These are phyloP conservation scores for Cariama cristata DNA, from an alignment of 2,113 vertebrate species.

Conservation along the genomic window DNA sequence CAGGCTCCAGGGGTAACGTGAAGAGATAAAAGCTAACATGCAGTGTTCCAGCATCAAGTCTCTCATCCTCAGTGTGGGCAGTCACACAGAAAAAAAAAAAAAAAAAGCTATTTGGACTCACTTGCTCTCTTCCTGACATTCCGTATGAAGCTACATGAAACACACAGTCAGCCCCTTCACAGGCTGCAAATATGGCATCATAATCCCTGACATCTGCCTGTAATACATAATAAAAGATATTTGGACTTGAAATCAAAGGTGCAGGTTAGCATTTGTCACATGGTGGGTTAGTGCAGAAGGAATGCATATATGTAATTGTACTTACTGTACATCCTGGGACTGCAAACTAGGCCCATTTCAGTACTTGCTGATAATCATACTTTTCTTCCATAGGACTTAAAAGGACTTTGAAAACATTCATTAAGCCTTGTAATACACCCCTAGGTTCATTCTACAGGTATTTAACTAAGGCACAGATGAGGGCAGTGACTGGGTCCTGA, in stretches of 20 bases:
- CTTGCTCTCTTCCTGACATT: slow-evolving; percentile 93
- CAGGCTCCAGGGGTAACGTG: background rate
- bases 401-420: background rate
- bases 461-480: background rate
- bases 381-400: background rate
- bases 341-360: background rate
- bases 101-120: slow-evolving; percentile 55
- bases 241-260: background rate
- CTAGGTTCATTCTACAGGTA: background rate
- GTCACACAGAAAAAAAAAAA: background rate
- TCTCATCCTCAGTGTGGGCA: background rate
- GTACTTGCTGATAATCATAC: background rate
- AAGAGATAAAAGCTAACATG: background rate
- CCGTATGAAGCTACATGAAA: slow-evolving; percentile 93
- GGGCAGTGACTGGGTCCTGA: background rate
- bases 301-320: background rate
- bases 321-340: background rate
- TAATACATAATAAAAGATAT: background rate
- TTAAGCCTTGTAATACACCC: background rate
- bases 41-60: background rate
- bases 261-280: background rate
- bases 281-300: background rate
- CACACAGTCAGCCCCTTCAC: slow-evolving; percentile 88
- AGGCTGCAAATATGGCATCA: slow-evolving; percentile 78
- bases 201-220: slow-evolving; percentile 91